Evolutionary conservation across 2,113 vertebrate species (phyloP), one percentile per base, ranked within the genome.

Genomic region (Misgurnus anguillicaudatus): DNA sequence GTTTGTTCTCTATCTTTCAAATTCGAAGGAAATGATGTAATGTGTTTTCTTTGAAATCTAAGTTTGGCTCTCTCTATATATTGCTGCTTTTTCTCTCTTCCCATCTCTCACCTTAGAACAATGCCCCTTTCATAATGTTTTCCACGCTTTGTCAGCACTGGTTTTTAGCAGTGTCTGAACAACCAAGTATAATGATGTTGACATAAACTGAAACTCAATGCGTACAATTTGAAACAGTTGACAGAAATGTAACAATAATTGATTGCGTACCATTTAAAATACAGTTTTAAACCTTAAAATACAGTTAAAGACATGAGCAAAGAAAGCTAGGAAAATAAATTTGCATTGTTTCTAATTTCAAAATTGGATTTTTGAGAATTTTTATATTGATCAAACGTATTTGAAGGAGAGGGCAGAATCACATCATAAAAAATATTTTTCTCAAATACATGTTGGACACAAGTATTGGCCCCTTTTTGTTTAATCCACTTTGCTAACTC

Each of bases 91-190:
- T 14, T 42, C 41, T 42, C n/a, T 58, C 11, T 58, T 73, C 38
- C 53, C 70, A 42, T 60, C 53, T 41, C 11, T 73, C 38, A 73
- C 19, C 42, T 58, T 38, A 38, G 60, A 73, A 77, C 82, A 83
- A 83, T 55, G 78, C 55, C 24, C 19, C 73, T 77, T 83, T 80
- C 39, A 80, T 66, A 17, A 66, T 58, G 55, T 17, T 80, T 83
- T 77, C 61, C 73, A 31, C 10, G 48, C 68, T 57, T 62, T 64
- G 77, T 39, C 45, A 72, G 74, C 71, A 69, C 16, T 21, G 76
- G 36, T 58, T 79, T 58, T n/a, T 7, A 66, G 51, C n/a, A 58
- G 53, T 41, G 36, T 21, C 51, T 71, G n/a, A 72, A 58, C 53
- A 58, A 57, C 9, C 36, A 57, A 21, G 19, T 71, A 57, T 19